A percentile compares a stretch with the other conserved stretches of the same genome.
phyloP scores from a whole-genome alignment of 2,113 vertebrate genomes.

The Stegostoma tigrinum region DNA sequence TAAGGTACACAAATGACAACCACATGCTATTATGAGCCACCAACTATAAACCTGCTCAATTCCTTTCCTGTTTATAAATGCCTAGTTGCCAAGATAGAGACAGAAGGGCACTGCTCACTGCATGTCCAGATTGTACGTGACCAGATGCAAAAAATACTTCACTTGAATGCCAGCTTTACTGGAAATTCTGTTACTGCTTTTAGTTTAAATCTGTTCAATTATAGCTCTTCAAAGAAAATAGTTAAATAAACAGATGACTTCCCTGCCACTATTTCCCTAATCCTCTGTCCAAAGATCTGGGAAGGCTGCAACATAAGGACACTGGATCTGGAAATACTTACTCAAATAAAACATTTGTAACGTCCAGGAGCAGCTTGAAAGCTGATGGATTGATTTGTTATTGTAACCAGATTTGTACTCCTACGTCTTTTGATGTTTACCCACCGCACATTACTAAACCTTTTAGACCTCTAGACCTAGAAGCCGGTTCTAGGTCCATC shows the following conservation, averaged over 20 bases:
- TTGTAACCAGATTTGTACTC: no score
- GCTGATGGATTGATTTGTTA: no score
- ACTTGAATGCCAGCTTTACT: not conserved
- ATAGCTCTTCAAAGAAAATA: not conserved
- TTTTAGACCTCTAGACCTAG: no score
- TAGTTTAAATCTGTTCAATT: not conserved
- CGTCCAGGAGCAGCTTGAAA: no score
- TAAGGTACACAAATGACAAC: not conserved
- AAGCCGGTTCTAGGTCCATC: no score
- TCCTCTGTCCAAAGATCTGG: no score
- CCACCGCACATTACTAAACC: no score
- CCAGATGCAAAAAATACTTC: not conserved
- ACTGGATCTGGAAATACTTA: no score
- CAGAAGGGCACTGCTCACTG: not conserved
- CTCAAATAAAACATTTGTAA: no score
- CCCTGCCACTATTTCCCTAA: no score
- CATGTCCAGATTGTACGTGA: not conserved
- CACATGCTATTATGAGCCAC: not conserved
- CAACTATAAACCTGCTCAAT: not conserved
- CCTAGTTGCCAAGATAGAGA: not conserved
- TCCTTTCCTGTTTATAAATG: not conserved
- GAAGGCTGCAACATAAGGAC: no score
- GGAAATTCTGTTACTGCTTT: not conserved
- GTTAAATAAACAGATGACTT: not conserved
- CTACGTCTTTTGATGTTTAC: no score